These are phyloP conservation scores for Tauraco erythrolophus DNA, from an alignment of 2,113 vertebrate species.

Conservation along the genomic window DNA sequence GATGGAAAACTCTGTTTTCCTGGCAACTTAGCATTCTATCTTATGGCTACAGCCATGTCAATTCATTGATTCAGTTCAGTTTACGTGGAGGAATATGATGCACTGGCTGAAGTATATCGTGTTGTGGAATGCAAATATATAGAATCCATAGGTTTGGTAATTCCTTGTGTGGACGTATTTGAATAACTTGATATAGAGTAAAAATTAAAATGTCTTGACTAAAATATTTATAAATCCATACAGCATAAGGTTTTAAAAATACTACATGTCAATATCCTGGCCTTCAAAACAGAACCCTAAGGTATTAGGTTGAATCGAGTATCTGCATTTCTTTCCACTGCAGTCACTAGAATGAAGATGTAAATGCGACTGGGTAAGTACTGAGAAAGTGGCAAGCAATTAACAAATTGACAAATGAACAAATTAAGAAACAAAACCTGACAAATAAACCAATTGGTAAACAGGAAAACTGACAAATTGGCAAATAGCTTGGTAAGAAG, in stretches of 20 bases:
- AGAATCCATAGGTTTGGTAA: neutral
- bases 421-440: constrained; percentile 23
- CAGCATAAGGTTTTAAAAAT: neutral
- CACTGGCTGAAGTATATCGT: neutral
- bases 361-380: neutral
- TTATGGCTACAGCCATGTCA: neutral
- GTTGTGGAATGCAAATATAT: neutral
- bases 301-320: neutral
- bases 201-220: neutral
- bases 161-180: neutral
- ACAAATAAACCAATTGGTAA: constrained; percentile 11
- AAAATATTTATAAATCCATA: neutral
- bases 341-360: neutral
- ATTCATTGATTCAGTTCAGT: neutral
- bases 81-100: neutral
- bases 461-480: neutral
- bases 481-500: neutral
- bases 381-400: constrained; percentile 14
- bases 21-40: neutral
- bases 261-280: neutral
- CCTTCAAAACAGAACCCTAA: neutral
- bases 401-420: constrained; percentile 37
- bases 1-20: neutral
- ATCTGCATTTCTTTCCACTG: neutral
- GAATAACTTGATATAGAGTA: neutral